A percentile compares a stretch with the other conserved stretches of the same genome.
Conservation (phyloP, 2,797 vertebrate species). For the Gallinago stenura region DNA sequence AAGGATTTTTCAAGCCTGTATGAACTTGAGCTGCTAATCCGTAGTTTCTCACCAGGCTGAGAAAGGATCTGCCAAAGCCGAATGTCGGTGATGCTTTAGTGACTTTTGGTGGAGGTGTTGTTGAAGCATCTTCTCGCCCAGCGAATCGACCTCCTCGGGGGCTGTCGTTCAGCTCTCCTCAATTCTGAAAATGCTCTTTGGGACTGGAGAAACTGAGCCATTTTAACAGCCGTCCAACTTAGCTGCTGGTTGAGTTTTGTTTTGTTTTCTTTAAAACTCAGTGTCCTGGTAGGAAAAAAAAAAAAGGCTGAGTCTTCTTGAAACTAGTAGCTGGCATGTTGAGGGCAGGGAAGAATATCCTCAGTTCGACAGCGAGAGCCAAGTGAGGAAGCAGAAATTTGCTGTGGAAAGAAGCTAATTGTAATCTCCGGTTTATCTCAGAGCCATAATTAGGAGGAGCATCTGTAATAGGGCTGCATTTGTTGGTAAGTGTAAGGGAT, state of each 20-base stretch:
- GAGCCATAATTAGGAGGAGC: background rate
- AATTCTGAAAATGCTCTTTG: background rate
- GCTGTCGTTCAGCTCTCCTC: background rate
- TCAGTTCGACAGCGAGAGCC: background rate
- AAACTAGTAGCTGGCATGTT: background rate
- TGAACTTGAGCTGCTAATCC: slow-evolving; percentile 69
- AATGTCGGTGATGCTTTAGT: background rate
- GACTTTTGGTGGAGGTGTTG: background rate
- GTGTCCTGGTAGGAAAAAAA: background rate
- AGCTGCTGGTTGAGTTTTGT: background rate
- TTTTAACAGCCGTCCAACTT: background rate
- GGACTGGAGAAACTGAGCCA: background rate
- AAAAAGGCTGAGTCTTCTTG: background rate
- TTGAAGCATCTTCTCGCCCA: background rate
- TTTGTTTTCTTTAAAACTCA: background rate
- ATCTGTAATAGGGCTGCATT: background rate
- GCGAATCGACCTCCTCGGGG: background rate
- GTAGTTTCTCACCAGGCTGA: slow-evolving; percentile 27
- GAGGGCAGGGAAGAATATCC: background rate
- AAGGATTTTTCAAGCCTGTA: slow-evolving; percentile 52
- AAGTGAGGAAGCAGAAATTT: background rate
- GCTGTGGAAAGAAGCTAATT: background rate
- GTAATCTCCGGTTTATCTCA: background rate
- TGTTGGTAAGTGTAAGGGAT: background rate
- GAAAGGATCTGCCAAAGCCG: slow-evolving; percentile 7